phyloP scores from a whole-genome alignment of 2,113 vertebrate genomes.

The Oreochromis spilurus region DNA sequence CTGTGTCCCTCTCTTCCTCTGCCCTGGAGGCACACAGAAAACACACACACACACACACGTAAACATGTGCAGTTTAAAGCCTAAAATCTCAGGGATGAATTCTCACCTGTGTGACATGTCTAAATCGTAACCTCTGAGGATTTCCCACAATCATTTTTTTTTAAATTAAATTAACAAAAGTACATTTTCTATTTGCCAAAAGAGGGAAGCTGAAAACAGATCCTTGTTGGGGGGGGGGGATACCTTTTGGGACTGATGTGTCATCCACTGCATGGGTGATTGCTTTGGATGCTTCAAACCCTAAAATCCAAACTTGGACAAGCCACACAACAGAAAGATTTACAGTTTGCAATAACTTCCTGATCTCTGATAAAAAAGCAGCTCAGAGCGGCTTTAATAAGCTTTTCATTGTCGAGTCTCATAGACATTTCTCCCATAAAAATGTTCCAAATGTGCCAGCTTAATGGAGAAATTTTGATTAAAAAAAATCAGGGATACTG shows the following conservation, averaged over 20 bases:
- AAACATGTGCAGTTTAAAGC: slow-evolving; percentile 1
- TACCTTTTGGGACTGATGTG: background rate
- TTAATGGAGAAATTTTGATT: background rate
- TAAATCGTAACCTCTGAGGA: slow-evolving; percentile 24
- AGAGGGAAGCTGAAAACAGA: background rate
- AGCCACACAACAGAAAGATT: background rate
- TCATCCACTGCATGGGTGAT: background rate
- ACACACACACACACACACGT: background rate
- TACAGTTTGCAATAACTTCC: background rate
- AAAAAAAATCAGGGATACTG: background rate
- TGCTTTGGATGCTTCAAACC: background rate
- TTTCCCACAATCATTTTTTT: background rate
- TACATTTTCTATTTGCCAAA: background rate
- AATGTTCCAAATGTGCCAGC: background rate
- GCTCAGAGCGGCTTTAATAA: background rate
- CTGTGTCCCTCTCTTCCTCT: slow-evolving; percentile 58
- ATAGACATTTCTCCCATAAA: background rate
- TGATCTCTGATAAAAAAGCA: background rate
- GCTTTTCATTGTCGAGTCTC: background rate
- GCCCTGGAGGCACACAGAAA: slow-evolving; percentile 27
- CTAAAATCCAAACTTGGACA: background rate
- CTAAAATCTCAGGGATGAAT: background rate
- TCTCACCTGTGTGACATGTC: slow-evolving; percentile 40
- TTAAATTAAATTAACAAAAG: background rate
- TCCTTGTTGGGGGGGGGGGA: accelerated